Percentiles rank a stretch among this genome's conserved stretches.
phyloP scores from a whole-genome alignment of 2,797 vertebrate species.

The Anabas testudineus region DNA sequence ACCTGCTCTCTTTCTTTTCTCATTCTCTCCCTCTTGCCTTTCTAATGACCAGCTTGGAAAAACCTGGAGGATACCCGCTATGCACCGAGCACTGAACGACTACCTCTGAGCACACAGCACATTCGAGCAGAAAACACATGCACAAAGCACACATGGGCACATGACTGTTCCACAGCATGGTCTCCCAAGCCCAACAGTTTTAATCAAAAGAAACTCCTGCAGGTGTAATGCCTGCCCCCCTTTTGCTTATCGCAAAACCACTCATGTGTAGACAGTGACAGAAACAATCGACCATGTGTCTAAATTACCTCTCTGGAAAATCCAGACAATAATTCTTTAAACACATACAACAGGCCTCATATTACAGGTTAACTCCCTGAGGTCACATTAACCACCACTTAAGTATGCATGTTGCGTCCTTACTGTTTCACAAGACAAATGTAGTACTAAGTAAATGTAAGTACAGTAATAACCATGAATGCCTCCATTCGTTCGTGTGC shows the following conservation, averaged over 20 bases:
- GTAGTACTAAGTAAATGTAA: too few relatives aligned
- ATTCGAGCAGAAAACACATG: conserved; percentile 23
- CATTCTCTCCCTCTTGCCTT: conserved; percentile 66
- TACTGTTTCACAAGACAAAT: conserved; percentile 44
- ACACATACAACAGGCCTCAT: conserved; percentile 60
- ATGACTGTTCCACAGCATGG: conserved; percentile 26
- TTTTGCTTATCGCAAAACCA: conserved; percentile 53
- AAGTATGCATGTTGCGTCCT: conserved; percentile 42
- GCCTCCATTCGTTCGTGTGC: too few relatives aligned
- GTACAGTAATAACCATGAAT: conserved; percentile 64
- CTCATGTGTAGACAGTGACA: conserved; percentile 50
- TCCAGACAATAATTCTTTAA: conserved; percentile 34
- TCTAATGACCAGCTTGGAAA: conserved; percentile 72
- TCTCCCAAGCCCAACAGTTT: conserved; percentile 39
- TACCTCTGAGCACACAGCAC: conserved; percentile 14
- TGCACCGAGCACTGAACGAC: conserved; percentile 29
- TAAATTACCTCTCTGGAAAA: conserved; percentile 69
- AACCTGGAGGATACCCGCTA: conserved; percentile 49
- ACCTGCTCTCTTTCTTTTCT: conserved; percentile 71
- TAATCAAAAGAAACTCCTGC: conserved; percentile 64
- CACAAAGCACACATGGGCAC: conserved; percentile 22
- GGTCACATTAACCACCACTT: conserved; percentile 67
- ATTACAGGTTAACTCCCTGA: conserved; percentile 60
- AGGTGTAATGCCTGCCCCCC: conserved; percentile 36
- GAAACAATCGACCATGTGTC: conserved; percentile 40